phyloP scores from a whole-genome alignment of 2,113 vertebrate genomes.

The Microtus oregoni region DNA sequence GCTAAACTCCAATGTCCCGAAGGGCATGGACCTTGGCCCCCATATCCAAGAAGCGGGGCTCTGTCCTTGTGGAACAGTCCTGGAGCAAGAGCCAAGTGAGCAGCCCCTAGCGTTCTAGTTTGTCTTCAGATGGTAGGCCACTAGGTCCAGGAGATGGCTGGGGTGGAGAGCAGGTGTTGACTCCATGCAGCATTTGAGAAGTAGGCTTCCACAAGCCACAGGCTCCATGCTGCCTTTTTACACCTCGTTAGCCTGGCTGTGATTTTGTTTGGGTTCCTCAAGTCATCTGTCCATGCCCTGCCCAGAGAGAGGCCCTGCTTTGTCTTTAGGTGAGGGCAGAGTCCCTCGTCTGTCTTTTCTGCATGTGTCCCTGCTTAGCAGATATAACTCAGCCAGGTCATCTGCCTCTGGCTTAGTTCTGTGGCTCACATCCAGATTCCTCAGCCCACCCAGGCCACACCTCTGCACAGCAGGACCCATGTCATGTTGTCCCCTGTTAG shows the following conservation, averaged over 20 bases:
- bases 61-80: neutral
- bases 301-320: neutral
- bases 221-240: neutral
- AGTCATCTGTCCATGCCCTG: neutral
- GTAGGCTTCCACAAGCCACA: too few species aligned
- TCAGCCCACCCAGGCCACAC: rapidly evolving
- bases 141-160: rapidly evolving
- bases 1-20: neutral
- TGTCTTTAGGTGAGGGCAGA: neutral
- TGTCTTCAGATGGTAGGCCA: neutral
- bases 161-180: rapidly evolving
- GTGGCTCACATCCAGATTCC: neutral
- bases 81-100: neutral
- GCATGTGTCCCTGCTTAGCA: neutral
- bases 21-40: neutral
- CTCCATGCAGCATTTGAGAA: neutral
- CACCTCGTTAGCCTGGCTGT: neutral
- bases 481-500: rapidly evolving
- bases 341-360: neutral
- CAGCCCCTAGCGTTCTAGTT: rapidly evolving
- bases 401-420: neutral
- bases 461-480: rapidly evolving
- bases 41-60: too few species aligned
- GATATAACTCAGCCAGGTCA: rapidly evolving
- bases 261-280: neutral